These are phyloP conservation scores for Diploptera punctata DNA, from an alignment of 2,888 invertebrate genomes.

Conservation along the genomic window DNA sequence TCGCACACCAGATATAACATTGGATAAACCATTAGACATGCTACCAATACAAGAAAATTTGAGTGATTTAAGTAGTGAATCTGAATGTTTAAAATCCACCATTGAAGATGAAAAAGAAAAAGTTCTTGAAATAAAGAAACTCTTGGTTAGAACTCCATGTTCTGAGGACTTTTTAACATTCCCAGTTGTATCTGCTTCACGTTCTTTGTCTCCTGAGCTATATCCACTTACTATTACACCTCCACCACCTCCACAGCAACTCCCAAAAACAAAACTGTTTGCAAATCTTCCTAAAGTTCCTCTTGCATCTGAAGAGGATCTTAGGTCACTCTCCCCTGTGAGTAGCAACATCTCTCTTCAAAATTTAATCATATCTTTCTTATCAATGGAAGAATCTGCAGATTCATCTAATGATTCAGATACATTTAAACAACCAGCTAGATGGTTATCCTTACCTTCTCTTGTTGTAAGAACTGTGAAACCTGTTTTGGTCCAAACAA, in stretches of 20 bases:
- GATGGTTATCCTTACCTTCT: slow-evolving; percentile 24
- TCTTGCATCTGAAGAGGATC: slow-evolving; percentile 27
- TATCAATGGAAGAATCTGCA: not conserved
- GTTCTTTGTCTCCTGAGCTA: not conserved
- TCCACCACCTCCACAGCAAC: not conserved
- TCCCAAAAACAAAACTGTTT: slow-evolving; percentile 2
- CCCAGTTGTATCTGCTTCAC: not conserved
- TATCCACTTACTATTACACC: not conserved
- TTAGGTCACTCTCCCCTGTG: slow-evolving; percentile 1
- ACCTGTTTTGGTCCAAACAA: not conserved
- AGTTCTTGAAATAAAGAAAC: not conserved
- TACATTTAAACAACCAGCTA: not conserved
- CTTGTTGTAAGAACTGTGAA: not conserved
- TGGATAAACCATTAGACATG: not conserved
- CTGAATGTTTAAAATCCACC: not conserved
- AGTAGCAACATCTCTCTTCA: slow-evolving; percentile 4
- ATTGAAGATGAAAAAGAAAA: not conserved
- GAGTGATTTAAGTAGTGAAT: too few species aligned
- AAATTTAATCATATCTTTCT: slow-evolving; percentile 13
- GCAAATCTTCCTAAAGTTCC: slow-evolving; percentile 1
- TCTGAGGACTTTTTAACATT: not conserved
- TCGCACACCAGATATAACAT: not conserved
- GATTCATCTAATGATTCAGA: not conserved
- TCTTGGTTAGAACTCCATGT: not conserved
- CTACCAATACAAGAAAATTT: not conserved